phyloP scores from a whole-genome alignment of 2,888 invertebrate genomes.

The Tridacna gigas region DNA sequence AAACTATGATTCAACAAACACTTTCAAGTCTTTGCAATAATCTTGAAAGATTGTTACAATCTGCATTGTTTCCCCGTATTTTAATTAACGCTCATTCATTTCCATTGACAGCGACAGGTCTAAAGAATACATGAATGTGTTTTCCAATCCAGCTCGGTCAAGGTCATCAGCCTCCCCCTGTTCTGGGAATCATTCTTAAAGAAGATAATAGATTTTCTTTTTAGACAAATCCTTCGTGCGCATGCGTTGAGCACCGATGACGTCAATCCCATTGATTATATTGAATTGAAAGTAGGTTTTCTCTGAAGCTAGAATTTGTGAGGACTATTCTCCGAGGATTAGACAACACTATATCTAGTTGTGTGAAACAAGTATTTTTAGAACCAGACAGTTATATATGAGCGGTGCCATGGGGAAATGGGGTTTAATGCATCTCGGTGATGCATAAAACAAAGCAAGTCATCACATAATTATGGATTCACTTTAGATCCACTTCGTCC shows the following conservation, averaged over 20 bases:
- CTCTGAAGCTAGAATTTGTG: slow-evolving; percentile 1
- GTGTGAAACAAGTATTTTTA: neutral
- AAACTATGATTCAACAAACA: too few relatives aligned
- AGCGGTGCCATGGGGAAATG: too few relatives aligned
- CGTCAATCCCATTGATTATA: slow-evolving; percentile 30
- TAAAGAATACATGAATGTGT: slow-evolving; percentile 3
- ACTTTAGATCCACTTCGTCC: neutral
- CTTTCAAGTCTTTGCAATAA: too few relatives aligned
- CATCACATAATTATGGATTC: too few relatives aligned
- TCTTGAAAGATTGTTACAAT: too few relatives aligned
- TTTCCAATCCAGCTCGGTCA: slow-evolving; percentile 20
- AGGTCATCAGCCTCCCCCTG: slow-evolving; percentile 14
- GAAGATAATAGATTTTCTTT: slow-evolving; percentile 23
- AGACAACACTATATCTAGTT: neutral
- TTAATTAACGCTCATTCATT: too few relatives aligned
- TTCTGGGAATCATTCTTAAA: slow-evolving; percentile 19
- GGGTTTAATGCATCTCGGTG: too few relatives aligned
- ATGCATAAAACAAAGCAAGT: too few relatives aligned
- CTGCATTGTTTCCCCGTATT: too few relatives aligned
- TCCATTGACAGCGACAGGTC: neutral
- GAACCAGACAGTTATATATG: too few relatives aligned
- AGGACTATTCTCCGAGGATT: neutral
- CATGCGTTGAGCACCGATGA: slow-evolving; percentile 8
- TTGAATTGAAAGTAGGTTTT: slow-evolving; percentile 12
- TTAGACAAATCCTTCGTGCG: slow-evolving; percentile 1